Evolutionary conservation across 2,113 vertebrate species (phyloP), one percentile per base, ranked within the genome.

Genomic region (Heliornis fulica): DNA sequence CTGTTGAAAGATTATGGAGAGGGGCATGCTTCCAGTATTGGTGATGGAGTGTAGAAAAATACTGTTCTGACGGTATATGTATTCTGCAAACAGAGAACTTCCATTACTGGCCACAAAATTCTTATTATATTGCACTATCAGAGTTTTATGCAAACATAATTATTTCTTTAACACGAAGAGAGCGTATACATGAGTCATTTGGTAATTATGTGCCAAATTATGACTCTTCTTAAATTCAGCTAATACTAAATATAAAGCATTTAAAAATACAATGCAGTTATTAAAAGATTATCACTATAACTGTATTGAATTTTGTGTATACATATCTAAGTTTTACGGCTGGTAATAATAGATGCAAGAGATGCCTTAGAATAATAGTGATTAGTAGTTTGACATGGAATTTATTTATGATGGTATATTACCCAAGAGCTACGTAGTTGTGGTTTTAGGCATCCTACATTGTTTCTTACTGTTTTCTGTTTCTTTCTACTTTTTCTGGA

Each of bases 201-300:
- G 25, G n/a, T 83, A 82, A 87, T 91, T 89, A 86, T 72, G 48
- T 94, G 64, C 78, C 21, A 46, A 81, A 93, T 94, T 69, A 81
- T 87, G 60, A 46, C 45, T 91, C 68, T 72, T 90, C 46, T 91
- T 94, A 89, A 91, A 70, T 81, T 92, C 65, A 61, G 68, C 71
- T 95, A 68, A 94, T 45, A 77, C 53, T 89, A 94, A 96, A 89
- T 71, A 93, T n/a, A 84, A 84, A 93, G 11, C 64, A 76, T 77
- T 57, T 90, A 41, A 87, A 94, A 95, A 97, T 81, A 78, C 68
- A 84, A 17, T 87, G 38, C 64, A 43, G 26, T 83, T 93, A 63
- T 95, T 96, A 57, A 89, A 88, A 88, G 15, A 79, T 90, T 81
- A 51, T 79, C 36, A 54, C 92, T 96, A 81, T 71, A 72, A 26